phyloP scores from a whole-genome alignment of 1,140 invertebrate species.

The Matsumurasca onukii region DNA sequence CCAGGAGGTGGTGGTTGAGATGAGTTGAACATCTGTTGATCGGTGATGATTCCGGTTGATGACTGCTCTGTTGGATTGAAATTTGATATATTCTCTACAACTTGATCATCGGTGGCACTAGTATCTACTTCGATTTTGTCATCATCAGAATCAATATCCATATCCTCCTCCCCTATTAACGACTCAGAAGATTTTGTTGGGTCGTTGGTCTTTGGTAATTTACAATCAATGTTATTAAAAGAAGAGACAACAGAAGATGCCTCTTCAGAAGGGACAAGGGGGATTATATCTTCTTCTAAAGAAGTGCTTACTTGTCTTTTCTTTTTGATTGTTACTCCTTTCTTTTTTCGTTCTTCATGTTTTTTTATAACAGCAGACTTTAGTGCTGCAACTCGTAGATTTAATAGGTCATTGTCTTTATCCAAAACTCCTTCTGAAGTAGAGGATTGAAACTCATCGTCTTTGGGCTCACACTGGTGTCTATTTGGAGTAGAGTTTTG shows the following conservation, averaged over 20 bases:
- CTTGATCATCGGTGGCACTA: neutral
- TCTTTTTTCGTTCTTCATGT: slow-evolving; percentile 4
- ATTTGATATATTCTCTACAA: neutral
- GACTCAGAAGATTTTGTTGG: neutral
- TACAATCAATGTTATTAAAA: neutral
- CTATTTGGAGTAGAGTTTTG: neutral
- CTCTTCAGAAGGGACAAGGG: no score
- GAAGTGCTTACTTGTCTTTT: no score
- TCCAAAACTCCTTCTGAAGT: neutral
- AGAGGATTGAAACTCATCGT: neutral
- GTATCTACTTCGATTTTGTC: neutral
- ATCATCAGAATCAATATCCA: slow-evolving; percentile 20
- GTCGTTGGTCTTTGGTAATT: neutral
- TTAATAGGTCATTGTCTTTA: slow-evolving; percentile 7
- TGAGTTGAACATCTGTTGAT: neutral
- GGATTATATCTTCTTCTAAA: neutral
- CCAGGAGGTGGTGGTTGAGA: slow-evolving; percentile 19
- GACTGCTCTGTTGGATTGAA: neutral
- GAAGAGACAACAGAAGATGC: neutral
- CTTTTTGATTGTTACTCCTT: slow-evolving; percentile 16
- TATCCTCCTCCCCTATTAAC: slow-evolving; percentile 19
- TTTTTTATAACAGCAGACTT: slow-evolving; percentile 21
- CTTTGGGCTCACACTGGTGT: neutral
- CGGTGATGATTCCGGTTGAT: neutral
- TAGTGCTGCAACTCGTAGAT: slow-evolving; percentile 12